A percentile compares a stretch with the other conserved stretches of the same genome.
phyloP scores from a whole-genome alignment of 2,113 vertebrate genomes.

The Cyrtonyx montezumae region DNA sequence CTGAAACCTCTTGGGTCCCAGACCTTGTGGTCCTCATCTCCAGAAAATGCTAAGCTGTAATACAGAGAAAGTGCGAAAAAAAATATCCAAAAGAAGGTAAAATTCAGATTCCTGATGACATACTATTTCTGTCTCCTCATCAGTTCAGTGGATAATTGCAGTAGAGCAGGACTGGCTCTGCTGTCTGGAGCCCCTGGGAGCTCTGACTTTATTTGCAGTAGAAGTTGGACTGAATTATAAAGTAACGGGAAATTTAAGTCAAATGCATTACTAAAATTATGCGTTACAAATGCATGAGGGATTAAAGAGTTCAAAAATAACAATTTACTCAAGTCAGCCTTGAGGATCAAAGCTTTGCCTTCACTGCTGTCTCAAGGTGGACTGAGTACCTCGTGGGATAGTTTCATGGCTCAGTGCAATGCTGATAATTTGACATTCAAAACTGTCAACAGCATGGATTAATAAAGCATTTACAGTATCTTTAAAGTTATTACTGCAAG shows the following conservation, averaged over 20 bases:
- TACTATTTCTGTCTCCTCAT: not conserved
- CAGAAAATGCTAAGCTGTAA: not conserved
- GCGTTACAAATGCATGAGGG: slow-evolving; percentile 28
- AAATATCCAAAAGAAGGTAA: not conserved
- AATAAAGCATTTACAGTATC: slow-evolving; percentile 28
- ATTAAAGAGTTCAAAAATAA: slow-evolving; percentile 57
- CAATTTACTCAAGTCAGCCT: slow-evolving; percentile 54
- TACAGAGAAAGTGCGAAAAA: not conserved
- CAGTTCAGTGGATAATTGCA: not conserved
- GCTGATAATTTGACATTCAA: slow-evolving; percentile 31
- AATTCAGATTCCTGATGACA: not conserved
- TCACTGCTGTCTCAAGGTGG: slow-evolving; percentile 46
- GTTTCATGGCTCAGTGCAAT: slow-evolving; percentile 34
- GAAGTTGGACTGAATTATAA: slow-evolving; percentile 22
- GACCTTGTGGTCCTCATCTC: not conserved
- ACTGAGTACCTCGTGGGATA: slow-evolving; percentile 29
- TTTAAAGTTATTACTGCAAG: slow-evolving; percentile 38
- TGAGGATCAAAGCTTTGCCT: slow-evolving; percentile 59
- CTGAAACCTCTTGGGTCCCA: not conserved
- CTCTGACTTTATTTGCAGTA: slow-evolving; percentile 16
- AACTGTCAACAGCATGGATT: slow-evolving; percentile 37
- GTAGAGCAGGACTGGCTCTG: not conserved
- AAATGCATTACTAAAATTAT: slow-evolving; percentile 38
- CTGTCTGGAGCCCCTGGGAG: not conserved
- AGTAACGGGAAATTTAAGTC: slow-evolving; percentile 25